These are phyloP conservation scores for Oryctes rhinoceros DNA, from an alignment of 1,140 invertebrate species.

Conservation along the genomic window DNA sequence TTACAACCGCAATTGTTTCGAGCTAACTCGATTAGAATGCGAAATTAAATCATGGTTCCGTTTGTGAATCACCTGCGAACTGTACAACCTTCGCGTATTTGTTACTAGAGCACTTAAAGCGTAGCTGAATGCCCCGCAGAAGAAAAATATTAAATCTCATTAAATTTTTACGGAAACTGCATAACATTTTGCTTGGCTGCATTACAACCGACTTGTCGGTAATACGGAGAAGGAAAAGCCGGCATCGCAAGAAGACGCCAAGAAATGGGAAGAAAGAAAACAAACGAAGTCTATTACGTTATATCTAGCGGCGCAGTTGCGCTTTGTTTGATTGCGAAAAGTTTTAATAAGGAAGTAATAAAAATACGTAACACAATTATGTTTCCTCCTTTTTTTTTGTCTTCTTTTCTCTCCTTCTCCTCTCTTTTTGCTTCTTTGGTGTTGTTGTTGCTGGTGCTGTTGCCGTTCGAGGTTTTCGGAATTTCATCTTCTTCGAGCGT, in stretches of 20 bases:
- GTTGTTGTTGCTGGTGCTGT: not conserved
- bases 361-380: slow-evolving; percentile 33
- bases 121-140: not conserved
- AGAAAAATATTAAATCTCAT: slow-evolving; percentile 32
- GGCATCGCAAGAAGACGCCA: too few species aligned
- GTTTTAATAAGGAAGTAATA: slow-evolving; percentile 35
- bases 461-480: not conserved
- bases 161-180: slow-evolving; percentile 37
- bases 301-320: slow-evolving; percentile 25
- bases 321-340: slow-evolving; percentile 36
- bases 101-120: not conserved
- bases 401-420: not conserved
- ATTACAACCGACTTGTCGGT: not conserved
- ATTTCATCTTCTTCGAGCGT: not conserved
- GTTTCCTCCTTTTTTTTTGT: not conserved
- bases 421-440: not conserved
- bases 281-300: slow-evolving; percentile 28
- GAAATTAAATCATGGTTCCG: slow-evolving; percentile 23
- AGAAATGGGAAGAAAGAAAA: not conserved
- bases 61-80: too few species aligned
- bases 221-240: too few species aligned
- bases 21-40: slow-evolving; percentile 25
- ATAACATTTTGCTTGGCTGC: slow-evolving; percentile 25
- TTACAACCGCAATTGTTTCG: not conserved
- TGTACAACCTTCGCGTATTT: not conserved